Evolutionary conservation across 2,113 vertebrate species (phyloP), one percentile per base, ranked within the genome.

Genomic region (Suncus etruscus): DNA sequence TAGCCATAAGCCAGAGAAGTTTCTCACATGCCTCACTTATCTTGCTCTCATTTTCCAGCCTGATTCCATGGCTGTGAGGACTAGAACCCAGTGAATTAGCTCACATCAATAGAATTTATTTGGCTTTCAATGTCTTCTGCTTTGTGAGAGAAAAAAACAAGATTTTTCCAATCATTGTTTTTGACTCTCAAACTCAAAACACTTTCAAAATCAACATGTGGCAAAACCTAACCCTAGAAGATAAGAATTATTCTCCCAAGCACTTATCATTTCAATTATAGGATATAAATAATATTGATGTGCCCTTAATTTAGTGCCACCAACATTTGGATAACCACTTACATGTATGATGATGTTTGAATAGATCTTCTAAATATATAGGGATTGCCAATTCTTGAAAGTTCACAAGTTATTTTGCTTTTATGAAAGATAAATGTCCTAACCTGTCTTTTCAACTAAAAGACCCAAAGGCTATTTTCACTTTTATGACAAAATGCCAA

Each of bases 1-100:
- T 39, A 29, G 20, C 50, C 29, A 47, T 29, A 76, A 92, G 66
- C 20, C 22, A 12, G 25, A 27, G 51, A 61, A 61, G 58, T 61
- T 61, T 61, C 58, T 61, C 58, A 22, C 58, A 61, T 20, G 16
- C 58, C 58, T 61, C 58, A 61, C 58, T 61, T 61, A 61, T 61
- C 58, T 61, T 16, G 15, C 16, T 61, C 58, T 61, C 31, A 6
- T 73, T 32, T 61, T 75, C 20, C 27, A 20, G 51, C 39, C 51
- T 95, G 79, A 63, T 80, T 86, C n/a, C 10, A 14, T 22, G 51
- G 76, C 24, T 31, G 24, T 54, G 31, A 88, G 65, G 14, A 76
- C 27, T 47, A 25, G 3, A 5, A 90, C 24, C 66, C 10, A 39
- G 31, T 51, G 24, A 88, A 74, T 45, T 76, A 94, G 54, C 58